phyloP scores from a whole-genome alignment of 1,140 invertebrate genomes.

The Agrilus planipennis region DNA sequence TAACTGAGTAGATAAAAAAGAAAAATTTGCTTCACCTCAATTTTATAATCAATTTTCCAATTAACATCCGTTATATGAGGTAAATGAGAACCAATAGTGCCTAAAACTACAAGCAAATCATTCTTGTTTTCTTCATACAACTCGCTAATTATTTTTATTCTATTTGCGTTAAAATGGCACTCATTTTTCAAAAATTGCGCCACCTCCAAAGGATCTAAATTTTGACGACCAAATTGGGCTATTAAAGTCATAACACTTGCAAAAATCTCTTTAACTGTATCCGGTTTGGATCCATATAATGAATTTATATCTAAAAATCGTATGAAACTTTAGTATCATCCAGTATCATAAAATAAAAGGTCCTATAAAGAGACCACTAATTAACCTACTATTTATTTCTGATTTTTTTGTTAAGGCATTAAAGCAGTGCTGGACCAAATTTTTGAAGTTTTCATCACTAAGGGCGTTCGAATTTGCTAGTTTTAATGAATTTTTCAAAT shows the following conservation, averaged over 20 bases:
- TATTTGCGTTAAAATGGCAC: slow-evolving; percentile 21
- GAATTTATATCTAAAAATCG: slow-evolving; percentile 12
- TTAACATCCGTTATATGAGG: slow-evolving; percentile 51
- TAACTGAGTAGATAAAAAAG: too few relatives aligned
- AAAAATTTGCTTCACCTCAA: slow-evolving; percentile 43
- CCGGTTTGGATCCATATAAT: slow-evolving; percentile 30
- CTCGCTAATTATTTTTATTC: slow-evolving; percentile 30
- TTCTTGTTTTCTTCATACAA: slow-evolving; percentile 31
- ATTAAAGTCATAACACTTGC: slow-evolving; percentile 32
- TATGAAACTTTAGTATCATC: slow-evolving; percentile 1
- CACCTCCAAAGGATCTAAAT: slow-evolving; percentile 31
- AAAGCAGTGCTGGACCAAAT: slow-evolving; percentile 31
- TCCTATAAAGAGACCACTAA: slow-evolving; percentile 7
- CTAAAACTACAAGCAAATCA: slow-evolving; percentile 32
- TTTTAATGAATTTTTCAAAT: slow-evolving; percentile 17
- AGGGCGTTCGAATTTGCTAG: slow-evolving; percentile 28
- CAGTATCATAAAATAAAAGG: slow-evolving; percentile 2
- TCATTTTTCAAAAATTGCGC: slow-evolving; percentile 25
- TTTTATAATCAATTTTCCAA: slow-evolving; percentile 49
- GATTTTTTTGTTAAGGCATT: slow-evolving; percentile 22
- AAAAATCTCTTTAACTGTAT: slow-evolving; percentile 34
- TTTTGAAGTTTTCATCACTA: slow-evolving; percentile 27
- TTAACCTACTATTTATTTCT: slow-evolving; percentile 26
- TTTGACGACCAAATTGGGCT: slow-evolving; percentile 34
- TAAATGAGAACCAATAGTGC: slow-evolving; percentile 37